Percentiles rank a stretch among this genome's conserved stretches.
phyloP scores from a whole-genome alignment of 1,140 invertebrate genomes.

The Leptinotarsa texana region DNA sequence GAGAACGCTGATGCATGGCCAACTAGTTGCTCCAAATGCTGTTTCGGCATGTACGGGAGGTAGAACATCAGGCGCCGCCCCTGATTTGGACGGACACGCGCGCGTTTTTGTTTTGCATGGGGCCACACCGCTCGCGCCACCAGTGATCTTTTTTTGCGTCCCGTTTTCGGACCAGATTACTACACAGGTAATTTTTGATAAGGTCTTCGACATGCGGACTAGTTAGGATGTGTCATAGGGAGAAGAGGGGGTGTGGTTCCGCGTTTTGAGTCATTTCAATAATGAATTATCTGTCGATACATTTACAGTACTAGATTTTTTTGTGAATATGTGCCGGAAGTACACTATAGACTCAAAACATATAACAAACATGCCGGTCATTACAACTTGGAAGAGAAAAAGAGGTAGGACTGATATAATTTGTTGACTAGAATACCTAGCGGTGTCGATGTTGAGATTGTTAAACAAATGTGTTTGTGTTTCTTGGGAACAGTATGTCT shows the following conservation, averaged over 20 bases:
- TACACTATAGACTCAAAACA: no score
- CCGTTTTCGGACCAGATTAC: not conserved
- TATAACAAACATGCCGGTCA: no score
- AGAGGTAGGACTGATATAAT: no score
- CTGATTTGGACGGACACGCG: conserved; percentile 24
- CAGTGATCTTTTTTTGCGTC: conserved; percentile 11
- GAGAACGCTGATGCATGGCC: conserved; percentile 26
- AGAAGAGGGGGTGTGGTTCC: not conserved
- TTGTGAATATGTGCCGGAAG: no score
- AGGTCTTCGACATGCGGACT: conserved; percentile 12
- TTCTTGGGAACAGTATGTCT: no score
- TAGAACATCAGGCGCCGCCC: conserved; percentile 17
- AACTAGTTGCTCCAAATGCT: conserved; percentile 28
- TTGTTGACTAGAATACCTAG: no score
- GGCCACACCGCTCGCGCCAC: not conserved
- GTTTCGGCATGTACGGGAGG: conserved; percentile 18
- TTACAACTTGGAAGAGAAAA: no score
- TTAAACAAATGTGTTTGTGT: no score
- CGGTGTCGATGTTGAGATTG: no score
- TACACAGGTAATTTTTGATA: conserved; percentile 19
- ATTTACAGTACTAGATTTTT: no score
- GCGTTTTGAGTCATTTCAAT: not conserved
- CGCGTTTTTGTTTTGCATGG: conserved; percentile 26
- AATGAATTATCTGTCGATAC: not conserved
- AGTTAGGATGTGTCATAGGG: not conserved